Base-by-base conservation (phyloP, 1,140 invertebrate species). In the Drosophila ogumai region DNA sequence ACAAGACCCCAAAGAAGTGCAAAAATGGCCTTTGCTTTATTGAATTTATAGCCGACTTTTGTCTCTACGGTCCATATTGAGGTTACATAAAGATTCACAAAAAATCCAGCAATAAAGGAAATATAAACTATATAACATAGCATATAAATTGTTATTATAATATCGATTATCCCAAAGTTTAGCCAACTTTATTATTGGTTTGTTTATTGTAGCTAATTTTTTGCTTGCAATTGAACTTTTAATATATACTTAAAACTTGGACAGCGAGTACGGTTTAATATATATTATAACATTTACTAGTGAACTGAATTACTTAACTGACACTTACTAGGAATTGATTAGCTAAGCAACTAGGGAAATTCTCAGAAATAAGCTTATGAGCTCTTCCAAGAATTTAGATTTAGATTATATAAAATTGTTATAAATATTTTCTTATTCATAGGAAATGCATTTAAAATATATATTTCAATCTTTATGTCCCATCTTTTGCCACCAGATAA, bases 41-140 rank as follows among this genome's bases (percentile, higher is more conserved):
- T 75, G 75, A 75, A 75, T 82, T 71, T 71, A 61, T 79, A 55
- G 44, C 25, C 59, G n/a, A 66, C 43, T 69, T 69, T 69, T 69
- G 47, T 67, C 38, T 67, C n/a, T n/a, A 44, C 36, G 31, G 17
- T 25, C 64, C 67, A 63, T 49, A 75, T 82, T 82, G 64, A 79
- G 80, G 75, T 79, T 82, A 82, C 65, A 82, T 82, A 79, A 82
- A 72, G 17, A 31, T 34, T 17, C 10, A 13, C 19, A 38, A 52
- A 15, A 25, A 25, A 50, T 1, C n/a, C 0, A 31, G 9, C 49
- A 9, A 4, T 15, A 6, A 22, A 25, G 22, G n/a, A 36, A 8
- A 31, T 17, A n/a, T 22, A 0, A 50, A 75, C 50, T 58, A 57
- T 43, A 52, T 56, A 73, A n/a, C 8, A 34, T 31, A 6, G 19